Percentiles rank a stretch among this genome's conserved stretches.
These are phyloP conservation scores for Crepidodera aurea DNA, from an alignment of 2,888 invertebrate genomes.

Conservation along the genomic window DNA sequence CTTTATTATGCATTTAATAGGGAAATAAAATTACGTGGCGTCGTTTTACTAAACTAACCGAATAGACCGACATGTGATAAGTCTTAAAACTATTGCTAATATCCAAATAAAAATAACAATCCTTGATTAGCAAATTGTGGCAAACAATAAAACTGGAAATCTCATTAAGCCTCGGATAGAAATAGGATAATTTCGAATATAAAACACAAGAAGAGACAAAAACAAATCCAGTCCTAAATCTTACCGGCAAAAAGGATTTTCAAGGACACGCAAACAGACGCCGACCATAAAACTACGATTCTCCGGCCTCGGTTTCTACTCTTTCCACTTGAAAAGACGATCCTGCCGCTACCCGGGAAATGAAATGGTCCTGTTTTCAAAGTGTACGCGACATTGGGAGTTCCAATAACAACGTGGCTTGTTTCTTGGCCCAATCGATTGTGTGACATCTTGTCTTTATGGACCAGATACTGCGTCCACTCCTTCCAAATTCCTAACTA, in stretches of 20 bases:
- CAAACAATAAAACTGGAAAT: no score
- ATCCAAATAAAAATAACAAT: no score
- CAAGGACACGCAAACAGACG: slow-evolving; percentile 12
- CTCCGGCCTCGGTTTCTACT: slow-evolving; percentile 6
- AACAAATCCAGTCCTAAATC: not conserved
- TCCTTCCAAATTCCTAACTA: slow-evolving; percentile 55
- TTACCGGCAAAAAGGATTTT: not conserved
- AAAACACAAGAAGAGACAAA: not conserved
- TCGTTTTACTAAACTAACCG: no score
- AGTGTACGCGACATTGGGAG: slow-evolving; percentile 55
- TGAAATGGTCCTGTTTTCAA: slow-evolving; percentile 59
- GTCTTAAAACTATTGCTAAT: no score
- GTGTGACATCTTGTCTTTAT: slow-evolving; percentile 62
- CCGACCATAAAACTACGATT: slow-evolving; percentile 11
- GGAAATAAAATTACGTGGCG: no score
- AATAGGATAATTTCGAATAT: not conserved
- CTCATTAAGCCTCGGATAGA: no score
- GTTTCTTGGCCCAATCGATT: slow-evolving; percentile 61
- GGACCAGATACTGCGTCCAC: slow-evolving; percentile 53
- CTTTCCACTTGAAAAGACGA: slow-evolving; percentile 31
- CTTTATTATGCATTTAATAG: no score
- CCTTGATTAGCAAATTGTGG: no score
- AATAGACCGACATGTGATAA: no score
- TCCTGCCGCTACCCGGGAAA: slow-evolving; percentile 48
- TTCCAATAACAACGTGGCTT: slow-evolving; percentile 56